Evolutionary conservation across 2,797 vertebrate genomes (phyloP).

Genomic region (Trematocara caparti): DNA sequence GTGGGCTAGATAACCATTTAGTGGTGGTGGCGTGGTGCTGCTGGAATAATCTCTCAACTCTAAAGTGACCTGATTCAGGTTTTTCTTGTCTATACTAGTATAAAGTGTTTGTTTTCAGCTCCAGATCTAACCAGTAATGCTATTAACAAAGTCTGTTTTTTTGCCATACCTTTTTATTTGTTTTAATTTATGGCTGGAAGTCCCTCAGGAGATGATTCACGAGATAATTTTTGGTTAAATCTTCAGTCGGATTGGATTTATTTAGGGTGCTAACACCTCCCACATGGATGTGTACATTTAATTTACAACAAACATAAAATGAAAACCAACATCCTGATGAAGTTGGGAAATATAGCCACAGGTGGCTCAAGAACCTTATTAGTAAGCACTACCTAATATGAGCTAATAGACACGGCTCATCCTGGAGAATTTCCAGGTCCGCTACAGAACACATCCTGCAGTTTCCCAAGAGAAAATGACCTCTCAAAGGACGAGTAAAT

Average conservation of each 20-base stretch:
- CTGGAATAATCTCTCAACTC: slow-evolving; percentile 4
- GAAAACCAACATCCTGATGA: neutral
- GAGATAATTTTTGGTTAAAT: neutral
- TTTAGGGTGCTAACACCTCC: neutral
- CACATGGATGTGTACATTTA: neutral
- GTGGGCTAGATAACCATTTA: slow-evolving; percentile 3
- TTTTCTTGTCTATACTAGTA: neutral
- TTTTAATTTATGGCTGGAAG: neutral
- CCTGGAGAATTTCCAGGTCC: neutral
- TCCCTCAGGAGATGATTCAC: neutral
- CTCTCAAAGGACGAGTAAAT: neutral
- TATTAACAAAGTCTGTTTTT: neutral
- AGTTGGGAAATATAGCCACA: neutral
- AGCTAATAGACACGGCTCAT: neutral
- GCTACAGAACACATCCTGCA: neutral
- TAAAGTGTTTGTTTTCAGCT: neutral
- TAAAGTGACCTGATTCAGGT: neutral
- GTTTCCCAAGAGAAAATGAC: neutral
- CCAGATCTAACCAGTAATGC: neutral
- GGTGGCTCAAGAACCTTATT: neutral
- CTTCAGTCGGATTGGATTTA: neutral
- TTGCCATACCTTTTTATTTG: neutral
- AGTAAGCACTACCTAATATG: neutral
- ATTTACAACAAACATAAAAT: neutral
- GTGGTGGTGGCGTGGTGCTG: slow-evolving; percentile 25